phyloP scores from a whole-genome alignment of 2,888 invertebrate species.

The Standfussiana lucernea region DNA sequence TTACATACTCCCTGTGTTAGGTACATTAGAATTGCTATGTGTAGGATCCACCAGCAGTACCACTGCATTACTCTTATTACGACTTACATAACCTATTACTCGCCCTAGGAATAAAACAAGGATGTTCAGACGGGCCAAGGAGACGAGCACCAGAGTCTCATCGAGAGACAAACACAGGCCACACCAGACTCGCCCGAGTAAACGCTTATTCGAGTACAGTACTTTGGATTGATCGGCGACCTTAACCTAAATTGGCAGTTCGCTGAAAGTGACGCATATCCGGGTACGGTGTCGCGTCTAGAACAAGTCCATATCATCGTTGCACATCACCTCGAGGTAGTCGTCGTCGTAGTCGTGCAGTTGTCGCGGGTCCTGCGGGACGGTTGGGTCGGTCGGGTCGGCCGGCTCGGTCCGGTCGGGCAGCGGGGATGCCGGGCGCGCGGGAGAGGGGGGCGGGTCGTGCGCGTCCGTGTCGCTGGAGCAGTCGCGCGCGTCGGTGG shows the following conservation, averaged over 20 bases:
- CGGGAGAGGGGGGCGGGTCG: conserved; percentile 60
- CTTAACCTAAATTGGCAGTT: conserved; percentile 50
- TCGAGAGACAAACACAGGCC: conserved; percentile 31
- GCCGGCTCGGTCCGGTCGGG: conserved; percentile 62
- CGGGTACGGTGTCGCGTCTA: conserved; percentile 72
- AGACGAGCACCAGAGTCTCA: conserved; percentile 56
- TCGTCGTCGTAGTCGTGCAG: conserved; percentile 91
- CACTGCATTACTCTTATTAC: conserved; percentile 33
- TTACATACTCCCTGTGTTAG: conserved; percentile 43
- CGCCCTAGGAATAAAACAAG: conserved; percentile 41
- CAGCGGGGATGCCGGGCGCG: conserved; percentile 63
- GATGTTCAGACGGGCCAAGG: conserved; percentile 45
- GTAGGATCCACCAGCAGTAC: conserved; percentile 40
- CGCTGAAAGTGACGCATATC: conserved; percentile 24
- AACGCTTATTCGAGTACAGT: conserved; percentile 56
- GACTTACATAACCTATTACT: conserved; percentile 44
- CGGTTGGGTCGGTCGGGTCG: conserved; percentile 40
- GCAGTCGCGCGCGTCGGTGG: conserved; percentile 93
- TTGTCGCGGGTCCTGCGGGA: conserved; percentile 74
- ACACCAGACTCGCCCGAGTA: conserved; percentile 10
- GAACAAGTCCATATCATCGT: conserved; percentile 93
- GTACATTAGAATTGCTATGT: conserved; percentile 47
- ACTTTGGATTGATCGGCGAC: conserved; percentile 53
- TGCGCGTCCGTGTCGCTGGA: conserved; percentile 92
- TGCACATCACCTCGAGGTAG: conserved; percentile 93